Conservation (phyloP, 2,797 vertebrate genomes). For the Tokudaia muenninki region DNA sequence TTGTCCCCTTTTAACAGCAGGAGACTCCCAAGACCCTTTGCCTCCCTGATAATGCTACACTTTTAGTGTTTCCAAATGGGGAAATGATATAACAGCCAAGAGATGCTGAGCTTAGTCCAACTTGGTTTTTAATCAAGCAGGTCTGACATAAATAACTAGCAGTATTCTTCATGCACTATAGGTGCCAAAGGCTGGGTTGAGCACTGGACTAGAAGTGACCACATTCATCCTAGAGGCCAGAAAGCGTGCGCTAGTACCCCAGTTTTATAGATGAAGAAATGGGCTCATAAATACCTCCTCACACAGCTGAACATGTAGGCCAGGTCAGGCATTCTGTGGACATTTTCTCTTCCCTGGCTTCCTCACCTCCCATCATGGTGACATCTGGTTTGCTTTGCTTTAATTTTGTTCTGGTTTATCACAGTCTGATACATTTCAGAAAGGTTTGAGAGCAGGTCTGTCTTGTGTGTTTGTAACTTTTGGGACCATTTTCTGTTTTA, state of each 20-base stretch:
- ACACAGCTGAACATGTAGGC: background rate
- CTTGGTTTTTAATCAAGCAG: background rate
- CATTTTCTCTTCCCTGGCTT: background rate
- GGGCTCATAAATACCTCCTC: background rate
- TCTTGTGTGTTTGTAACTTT: conserved; percentile 74
- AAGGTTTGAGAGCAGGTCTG: background rate
- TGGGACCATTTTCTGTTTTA: conserved; percentile 91
- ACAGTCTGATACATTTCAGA: conserved; percentile 4
- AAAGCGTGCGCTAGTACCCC: background rate
- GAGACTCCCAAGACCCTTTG: background rate
- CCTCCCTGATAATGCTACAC: background rate
- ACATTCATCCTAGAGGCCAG: background rate
- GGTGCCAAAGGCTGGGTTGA: background rate
- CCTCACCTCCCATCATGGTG: background rate
- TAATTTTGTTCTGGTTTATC: background rate
- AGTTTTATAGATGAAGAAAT: background rate
- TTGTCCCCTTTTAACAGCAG: background rate
- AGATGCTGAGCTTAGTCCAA: background rate
- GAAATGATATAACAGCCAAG: background rate
- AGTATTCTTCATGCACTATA: background rate
- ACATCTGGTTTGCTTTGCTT: background rate
- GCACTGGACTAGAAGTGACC: background rate
- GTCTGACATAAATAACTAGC: background rate
- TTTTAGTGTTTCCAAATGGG: conserved; percentile 16
- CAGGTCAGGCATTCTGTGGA: background rate